Conservation (phyloP, 2,888 invertebrate genomes). For the Rhagonycha fulva region DNA sequence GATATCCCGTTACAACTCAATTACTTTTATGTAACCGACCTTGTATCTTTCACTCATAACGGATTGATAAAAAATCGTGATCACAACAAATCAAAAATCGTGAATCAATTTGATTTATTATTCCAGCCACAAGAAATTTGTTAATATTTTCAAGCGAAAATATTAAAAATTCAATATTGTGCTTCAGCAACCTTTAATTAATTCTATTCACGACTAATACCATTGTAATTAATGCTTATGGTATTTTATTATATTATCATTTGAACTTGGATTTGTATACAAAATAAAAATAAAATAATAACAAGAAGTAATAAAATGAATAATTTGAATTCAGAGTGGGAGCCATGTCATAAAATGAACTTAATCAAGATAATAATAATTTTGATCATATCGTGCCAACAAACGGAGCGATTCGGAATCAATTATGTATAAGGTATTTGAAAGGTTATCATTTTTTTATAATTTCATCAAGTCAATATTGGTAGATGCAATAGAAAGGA, state of each 20-base stretch:
- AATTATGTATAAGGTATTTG: too few relatives aligned
- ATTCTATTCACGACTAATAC: conserved; percentile 11
- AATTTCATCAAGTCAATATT: too few relatives aligned
- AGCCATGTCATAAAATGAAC: neutral
- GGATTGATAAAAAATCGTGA: neutral
- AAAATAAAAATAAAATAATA: too few relatives aligned
- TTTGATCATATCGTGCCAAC: neutral
- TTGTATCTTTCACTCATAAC: neutral
- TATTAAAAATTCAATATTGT: neutral
- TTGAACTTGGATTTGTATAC: neutral
- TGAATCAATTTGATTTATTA: neutral
- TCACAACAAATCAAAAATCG: neutral
- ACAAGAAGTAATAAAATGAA: neutral
- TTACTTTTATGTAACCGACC: neutral
- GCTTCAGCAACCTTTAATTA: conserved; percentile 2
- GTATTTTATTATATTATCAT: neutral
- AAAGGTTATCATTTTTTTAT: too few relatives aligned
- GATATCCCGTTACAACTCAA: neutral
- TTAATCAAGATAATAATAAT: neutral
- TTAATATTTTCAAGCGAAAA: neutral
- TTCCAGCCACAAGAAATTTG: neutral
- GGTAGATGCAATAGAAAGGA: too few relatives aligned
- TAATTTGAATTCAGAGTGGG: neutral
- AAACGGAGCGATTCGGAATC: neutral
- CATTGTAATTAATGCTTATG: conserved; percentile 1